Base-by-base conservation (phyloP, 2,113 vertebrate genomes). In the Ranitomeya variabilis region DNA sequence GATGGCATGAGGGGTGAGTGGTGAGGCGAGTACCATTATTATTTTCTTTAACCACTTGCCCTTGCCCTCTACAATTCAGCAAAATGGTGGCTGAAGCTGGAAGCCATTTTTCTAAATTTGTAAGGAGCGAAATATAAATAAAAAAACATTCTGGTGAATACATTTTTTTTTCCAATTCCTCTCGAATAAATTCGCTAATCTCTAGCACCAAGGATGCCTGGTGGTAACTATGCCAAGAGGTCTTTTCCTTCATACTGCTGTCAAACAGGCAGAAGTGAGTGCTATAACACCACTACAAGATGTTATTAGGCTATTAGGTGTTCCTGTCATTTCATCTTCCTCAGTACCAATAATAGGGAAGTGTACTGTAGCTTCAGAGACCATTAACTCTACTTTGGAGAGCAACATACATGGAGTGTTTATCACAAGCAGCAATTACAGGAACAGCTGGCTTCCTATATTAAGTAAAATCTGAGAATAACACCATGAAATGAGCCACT, bases 321-420 rank as follows among this genome's bases (percentile, higher is more conserved):
- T 62, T 76, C 69, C 71, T 76, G 71, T 37, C 84, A 85, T 71
- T 55, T 23, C 51, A 59, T 54, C 69, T 74, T 45, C 21, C 19
- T 74, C 51, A 6, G 2, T 26, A 18, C 62, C 59, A 76, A 19
- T 76, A 54, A 85, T 74, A 19, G 69, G 54, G 52, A 37, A 60
- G 18, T 64, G 31, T 64, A 59, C 37, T 18, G 57, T 78, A 51
- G 73, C 78, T 64, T 86, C 55, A 86, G 37, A 78, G 73, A 51
- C 85, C 85, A 86, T 86, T 78, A 86, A 86, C 19, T 86, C 73
- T 59, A 14, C 15, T 59, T 57, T 66, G 37, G 18, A 76, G 83
- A 60, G 55, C 55, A 74, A 76, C 55, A 73, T 71, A 84, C 57
- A 64, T 21, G n/a, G 73, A 77, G 23, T 26, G 23, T 77, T 86